Evolutionary conservation across 2,888 invertebrate species (phyloP).

Genomic region (Kuschelorhynchus macadamiae): DNA sequence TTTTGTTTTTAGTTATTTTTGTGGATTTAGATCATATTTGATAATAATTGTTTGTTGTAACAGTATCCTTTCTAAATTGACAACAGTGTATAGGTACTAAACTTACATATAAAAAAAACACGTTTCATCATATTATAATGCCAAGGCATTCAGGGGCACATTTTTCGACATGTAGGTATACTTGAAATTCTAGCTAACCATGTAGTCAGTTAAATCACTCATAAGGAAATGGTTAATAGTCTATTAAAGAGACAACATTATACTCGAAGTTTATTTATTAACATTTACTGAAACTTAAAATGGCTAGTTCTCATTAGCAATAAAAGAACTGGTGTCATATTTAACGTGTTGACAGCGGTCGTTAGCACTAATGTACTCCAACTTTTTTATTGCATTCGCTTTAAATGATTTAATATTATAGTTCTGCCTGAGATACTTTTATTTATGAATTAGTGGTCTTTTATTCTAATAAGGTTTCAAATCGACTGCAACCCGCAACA

Average conservation of each 20-base stretch:
- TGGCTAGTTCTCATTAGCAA: slow-evolving; percentile 37
- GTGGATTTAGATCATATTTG: too few relatives aligned
- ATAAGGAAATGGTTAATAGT: slow-evolving; percentile 33
- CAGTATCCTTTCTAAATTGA: too few relatives aligned
- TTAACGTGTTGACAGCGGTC: slow-evolving; percentile 41
- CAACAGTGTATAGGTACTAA: too few relatives aligned
- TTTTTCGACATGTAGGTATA: too few relatives aligned
- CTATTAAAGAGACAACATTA: slow-evolving; percentile 44
- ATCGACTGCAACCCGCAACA: too few relatives aligned
- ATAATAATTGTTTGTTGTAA: too few relatives aligned
- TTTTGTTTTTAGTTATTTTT: too few relatives aligned
- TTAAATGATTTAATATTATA: slow-evolving; percentile 18
- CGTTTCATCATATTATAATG: too few relatives aligned
- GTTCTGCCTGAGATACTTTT: background rate
- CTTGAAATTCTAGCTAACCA: slow-evolving; percentile 17
- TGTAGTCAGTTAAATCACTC: slow-evolving; percentile 27
- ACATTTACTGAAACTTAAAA: slow-evolving; percentile 37
- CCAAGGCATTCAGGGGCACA: too few relatives aligned
- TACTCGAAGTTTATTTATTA: slow-evolving; percentile 34
- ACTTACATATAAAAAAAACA: too few relatives aligned
- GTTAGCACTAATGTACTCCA: slow-evolving; percentile 27
- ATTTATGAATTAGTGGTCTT: too few relatives aligned
- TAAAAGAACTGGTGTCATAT: slow-evolving; percentile 45
- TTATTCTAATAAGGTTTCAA: too few relatives aligned
- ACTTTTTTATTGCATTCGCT: slow-evolving; percentile 6